A percentile compares a stretch with the other conserved stretches of the same genome.
phyloP scores from a whole-genome alignment of 2,888 invertebrate genomes.

The Meteorus cinctellus region DNA sequence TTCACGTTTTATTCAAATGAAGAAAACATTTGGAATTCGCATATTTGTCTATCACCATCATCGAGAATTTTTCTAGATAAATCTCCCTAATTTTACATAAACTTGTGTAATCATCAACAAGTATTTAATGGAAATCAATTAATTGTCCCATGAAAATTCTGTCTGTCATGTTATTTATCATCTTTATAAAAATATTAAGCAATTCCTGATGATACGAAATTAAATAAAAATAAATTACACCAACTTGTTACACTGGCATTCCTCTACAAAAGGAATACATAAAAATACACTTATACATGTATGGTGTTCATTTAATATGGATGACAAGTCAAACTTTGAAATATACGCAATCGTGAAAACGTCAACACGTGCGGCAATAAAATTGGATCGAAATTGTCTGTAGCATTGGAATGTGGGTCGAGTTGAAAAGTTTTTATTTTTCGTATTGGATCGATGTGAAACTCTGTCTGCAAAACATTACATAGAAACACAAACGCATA shows the following conservation, averaged over 20 bases:
- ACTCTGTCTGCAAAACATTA: neutral
- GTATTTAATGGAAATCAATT: no score
- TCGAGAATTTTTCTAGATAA: no score
- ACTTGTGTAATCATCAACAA: no score
- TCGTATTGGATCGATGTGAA: slow-evolving; percentile 28
- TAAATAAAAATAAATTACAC: neutral
- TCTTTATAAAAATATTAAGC: no score
- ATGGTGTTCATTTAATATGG: neutral
- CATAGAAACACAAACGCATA: slow-evolving; percentile 6
- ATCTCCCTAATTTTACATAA: no score
- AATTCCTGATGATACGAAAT: no score
- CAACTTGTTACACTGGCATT: no score
- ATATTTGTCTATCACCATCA: no score
- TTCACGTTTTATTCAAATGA: no score
- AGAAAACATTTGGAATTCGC: no score
- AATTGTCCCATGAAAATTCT: no score
- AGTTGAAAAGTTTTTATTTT: slow-evolving; percentile 36
- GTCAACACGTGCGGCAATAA: neutral
- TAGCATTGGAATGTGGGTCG: slow-evolving; percentile 31
- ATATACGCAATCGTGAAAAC: slow-evolving; percentile 14
- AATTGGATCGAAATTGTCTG: slow-evolving; percentile 14
- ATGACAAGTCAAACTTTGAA: slow-evolving; percentile 5
- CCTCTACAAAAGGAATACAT: neutral
- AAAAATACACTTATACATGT: neutral
- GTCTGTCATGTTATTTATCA: no score